Base-by-base conservation (phyloP, 2,113 vertebrate genomes). In the Phaethon lepturus region DNA sequence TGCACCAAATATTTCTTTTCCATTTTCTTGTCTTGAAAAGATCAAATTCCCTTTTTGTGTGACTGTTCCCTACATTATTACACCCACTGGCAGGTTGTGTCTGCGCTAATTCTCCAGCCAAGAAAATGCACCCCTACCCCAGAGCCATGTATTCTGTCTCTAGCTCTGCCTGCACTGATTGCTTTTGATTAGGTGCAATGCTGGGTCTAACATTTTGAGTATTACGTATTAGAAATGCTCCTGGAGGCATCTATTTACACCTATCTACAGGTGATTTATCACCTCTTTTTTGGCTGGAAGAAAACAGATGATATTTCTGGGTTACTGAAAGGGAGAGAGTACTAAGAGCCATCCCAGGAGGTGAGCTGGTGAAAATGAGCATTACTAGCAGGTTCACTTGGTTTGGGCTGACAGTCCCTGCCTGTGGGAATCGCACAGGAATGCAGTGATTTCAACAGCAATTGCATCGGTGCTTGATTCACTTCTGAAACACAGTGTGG, bases 401-500 rank as follows among this genome's bases (percentile, higher is more conserved):
- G 6, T 42, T 60, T 75, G 63, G 29, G 16, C 38, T 74, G 76
- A 55, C 28, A 42, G 5, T 24, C 60, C 35, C 56, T 68, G 23
- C 40, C 33, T 3, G 0, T 49, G 40, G 55, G 24, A 63, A 44
- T n/a, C 2, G 0, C 79, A 17, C 28, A 59, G 72, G 49, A 67
- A 25, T 11, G 31, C 31, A 40, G 40, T 28, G 42, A 44, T 55
- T 75, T 81, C 2, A 3, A 1, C 1, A 26, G 66, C 1, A 2
- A 17, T 17, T 1, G 0, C 18, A 6, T 67, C 52, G 18, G 6
- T 33, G 42, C 47, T 60, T 29, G 2, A 0, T 44, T 80, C 8
- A 2, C 49, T 47, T n/a, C 24, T 1, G 2, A 73, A 68, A 7
- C 20, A 12, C 20, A 7, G 14, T 5, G 17, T 1, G 0, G 18